These are phyloP conservation scores for Camelus bactrianus DNA, from an alignment of 2,113 vertebrate species.

Conservation along the genomic window DNA sequence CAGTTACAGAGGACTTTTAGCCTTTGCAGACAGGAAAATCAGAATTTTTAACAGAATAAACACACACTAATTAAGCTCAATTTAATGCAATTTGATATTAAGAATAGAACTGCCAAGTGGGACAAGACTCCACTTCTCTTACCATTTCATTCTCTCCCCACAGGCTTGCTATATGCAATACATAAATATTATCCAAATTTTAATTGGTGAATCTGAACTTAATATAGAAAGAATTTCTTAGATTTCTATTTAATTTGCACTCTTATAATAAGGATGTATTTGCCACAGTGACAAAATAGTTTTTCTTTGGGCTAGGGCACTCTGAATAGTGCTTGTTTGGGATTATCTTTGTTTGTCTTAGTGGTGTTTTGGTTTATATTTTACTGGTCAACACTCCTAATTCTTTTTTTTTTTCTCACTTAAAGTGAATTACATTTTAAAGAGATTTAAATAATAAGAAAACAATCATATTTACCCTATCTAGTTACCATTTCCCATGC, in stretches of 20 bases:
- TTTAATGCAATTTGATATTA: not conserved
- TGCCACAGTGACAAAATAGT: not conserved
- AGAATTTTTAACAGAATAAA: not conserved
- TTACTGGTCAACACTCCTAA: not conserved
- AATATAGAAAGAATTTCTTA: not conserved
- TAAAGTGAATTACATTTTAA: not conserved
- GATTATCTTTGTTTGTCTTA: conserved; percentile 33
- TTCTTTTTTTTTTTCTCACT: not conserved
- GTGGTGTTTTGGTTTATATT: not conserved
- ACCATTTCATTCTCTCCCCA: not conserved
- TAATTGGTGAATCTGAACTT: conserved; percentile 41
- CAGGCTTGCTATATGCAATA: not conserved
- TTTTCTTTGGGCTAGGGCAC: not conserved
- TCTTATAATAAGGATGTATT: not conserved
- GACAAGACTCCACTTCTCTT: not conserved
- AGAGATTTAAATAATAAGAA: not conserved
- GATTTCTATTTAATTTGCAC: not conserved
- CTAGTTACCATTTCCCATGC: not conserved
- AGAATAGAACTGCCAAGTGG: not conserved
- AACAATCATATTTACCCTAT: not conserved
- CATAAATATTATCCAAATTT: not conserved
- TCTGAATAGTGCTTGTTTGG: not conserved
- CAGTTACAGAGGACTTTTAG: not conserved
- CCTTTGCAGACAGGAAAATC: not conserved
- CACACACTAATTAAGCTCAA: not conserved